Conservation (phyloP, 2,797 vertebrate species). For the Acomys russatus region DNA sequence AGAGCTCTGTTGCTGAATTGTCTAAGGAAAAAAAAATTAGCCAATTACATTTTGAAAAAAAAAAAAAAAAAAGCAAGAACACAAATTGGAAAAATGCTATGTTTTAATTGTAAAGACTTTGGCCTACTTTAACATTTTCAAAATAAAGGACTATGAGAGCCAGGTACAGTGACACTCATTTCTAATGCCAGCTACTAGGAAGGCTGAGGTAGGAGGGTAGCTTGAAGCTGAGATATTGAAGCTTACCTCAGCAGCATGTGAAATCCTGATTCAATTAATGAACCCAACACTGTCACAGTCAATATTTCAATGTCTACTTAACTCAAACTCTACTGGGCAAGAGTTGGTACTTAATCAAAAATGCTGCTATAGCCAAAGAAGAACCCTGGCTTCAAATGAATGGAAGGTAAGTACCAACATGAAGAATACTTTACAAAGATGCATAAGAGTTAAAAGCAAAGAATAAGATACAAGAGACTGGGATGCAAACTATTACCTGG, state of each 20-base stretch:
- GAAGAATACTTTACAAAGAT: constrained; percentile 4
- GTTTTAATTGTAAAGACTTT: constrained; percentile 64
- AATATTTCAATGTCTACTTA: constrained; percentile 72
- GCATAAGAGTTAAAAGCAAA: neutral
- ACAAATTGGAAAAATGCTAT: constrained; percentile 50
- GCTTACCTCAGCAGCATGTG: neutral
- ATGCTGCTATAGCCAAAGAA: neutral
- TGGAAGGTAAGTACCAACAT: neutral
- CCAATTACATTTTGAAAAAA: constrained; percentile 73
- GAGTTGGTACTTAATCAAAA: constrained; percentile 34
- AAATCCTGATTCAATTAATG: neutral
- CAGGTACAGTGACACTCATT: neutral
- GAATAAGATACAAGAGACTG: constrained; percentile 64
- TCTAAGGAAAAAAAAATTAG: constrained; percentile 87
- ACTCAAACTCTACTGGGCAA: neutral
- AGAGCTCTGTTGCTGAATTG: constrained; percentile 96
- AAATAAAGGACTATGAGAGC: constrained; percentile 46
- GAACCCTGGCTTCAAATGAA: constrained; percentile 1
- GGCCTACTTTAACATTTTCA: constrained; percentile 75
- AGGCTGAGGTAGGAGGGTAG: neutral
- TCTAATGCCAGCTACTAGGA: neutral
- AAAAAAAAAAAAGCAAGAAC: constrained; percentile 45
- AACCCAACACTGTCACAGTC: constrained; percentile 59
- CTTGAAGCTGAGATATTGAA: neutral
- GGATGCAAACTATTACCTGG: constrained; percentile 91